phyloP scores from a whole-genome alignment of 2,113 vertebrate species.

The Limanda limanda region DNA sequence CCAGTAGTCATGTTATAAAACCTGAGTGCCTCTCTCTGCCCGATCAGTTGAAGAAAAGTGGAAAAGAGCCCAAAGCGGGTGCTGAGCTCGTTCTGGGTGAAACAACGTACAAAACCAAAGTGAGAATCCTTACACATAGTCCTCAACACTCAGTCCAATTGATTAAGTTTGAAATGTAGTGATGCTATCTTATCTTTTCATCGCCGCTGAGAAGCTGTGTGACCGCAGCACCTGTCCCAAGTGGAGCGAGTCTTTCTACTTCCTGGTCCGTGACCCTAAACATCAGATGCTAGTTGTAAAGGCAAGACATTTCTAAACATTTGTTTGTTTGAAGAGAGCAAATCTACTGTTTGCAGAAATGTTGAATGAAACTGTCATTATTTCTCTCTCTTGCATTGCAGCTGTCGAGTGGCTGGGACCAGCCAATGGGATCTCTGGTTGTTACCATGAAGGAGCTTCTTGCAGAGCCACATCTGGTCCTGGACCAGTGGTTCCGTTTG shows the following conservation, averaged over 20 bases:
- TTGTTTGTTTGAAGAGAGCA: background rate
- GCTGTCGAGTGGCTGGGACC: slow-evolving; percentile 82
- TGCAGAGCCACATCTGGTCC: slow-evolving; percentile 76
- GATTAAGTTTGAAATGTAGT: background rate
- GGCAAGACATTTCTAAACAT: slow-evolving; percentile 69
- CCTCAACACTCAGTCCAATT: background rate
- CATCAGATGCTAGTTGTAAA: slow-evolving; percentile 87
- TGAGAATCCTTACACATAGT: slow-evolving; percentile 47
- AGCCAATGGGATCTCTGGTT: slow-evolving; percentile 85
- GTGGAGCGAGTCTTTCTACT: slow-evolving; percentile 89
- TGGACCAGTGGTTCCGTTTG: slow-evolving; percentile 88
- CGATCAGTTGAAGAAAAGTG: slow-evolving; percentile 87
- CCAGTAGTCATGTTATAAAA: background rate
- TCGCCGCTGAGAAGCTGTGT: slow-evolving; percentile 75
- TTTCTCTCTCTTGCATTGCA: slow-evolving; percentile 23
- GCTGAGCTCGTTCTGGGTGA: slow-evolving; percentile 83
- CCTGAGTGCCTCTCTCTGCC: background rate
- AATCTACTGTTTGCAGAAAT: background rate
- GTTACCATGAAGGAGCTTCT: slow-evolving; percentile 86
- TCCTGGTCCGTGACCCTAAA: slow-evolving; percentile 86
- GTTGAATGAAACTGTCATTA: background rate
- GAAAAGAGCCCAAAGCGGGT: slow-evolving; percentile 87
- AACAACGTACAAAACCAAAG: slow-evolving; percentile 86
- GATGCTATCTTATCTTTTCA: background rate
- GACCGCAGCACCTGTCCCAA: slow-evolving; percentile 81